These are phyloP conservation scores for Tympanoctomys barrerae DNA, from an alignment of 2,797 vertebrate species.

Conservation along the genomic window DNA sequence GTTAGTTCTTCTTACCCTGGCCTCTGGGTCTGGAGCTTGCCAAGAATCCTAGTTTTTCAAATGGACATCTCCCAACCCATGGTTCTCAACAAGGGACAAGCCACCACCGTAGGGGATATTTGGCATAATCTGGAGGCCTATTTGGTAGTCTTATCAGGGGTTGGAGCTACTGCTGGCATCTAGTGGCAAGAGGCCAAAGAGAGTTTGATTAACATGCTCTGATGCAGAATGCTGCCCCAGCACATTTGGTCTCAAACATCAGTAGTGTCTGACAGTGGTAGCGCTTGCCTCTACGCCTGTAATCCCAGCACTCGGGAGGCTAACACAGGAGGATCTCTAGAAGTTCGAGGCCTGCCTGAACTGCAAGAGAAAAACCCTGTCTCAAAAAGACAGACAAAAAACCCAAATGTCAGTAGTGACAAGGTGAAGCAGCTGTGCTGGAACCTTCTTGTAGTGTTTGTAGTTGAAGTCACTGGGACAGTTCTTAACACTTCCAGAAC, in stretches of 20 bases:
- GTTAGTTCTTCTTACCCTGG: background rate
- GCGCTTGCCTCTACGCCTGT: background rate
- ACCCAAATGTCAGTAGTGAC: background rate
- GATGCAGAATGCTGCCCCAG: background rate
- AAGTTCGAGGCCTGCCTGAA: background rate
- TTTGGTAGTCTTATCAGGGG: background rate
- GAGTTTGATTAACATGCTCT: background rate
- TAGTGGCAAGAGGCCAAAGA: background rate
- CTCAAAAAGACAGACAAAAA: background rate
- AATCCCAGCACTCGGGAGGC: background rate
- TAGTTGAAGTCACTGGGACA: background rate
- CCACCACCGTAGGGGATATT: background rate
- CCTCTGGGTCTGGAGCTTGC: background rate
- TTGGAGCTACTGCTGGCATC: background rate
- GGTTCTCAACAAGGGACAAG: background rate
- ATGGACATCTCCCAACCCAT: background rate
- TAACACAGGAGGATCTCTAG: background rate
- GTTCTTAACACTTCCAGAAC: background rate
- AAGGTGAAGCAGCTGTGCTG: background rate
- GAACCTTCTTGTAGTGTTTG: background rate
- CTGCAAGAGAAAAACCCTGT: background rate
- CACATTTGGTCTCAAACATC: background rate
- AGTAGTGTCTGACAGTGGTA: background rate
- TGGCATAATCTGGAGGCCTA: background rate
- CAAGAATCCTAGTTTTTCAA: slow-evolving; percentile 31